Conservation (phyloP, 2,113 vertebrate species). For the Sakesphorus luctuosus region DNA sequence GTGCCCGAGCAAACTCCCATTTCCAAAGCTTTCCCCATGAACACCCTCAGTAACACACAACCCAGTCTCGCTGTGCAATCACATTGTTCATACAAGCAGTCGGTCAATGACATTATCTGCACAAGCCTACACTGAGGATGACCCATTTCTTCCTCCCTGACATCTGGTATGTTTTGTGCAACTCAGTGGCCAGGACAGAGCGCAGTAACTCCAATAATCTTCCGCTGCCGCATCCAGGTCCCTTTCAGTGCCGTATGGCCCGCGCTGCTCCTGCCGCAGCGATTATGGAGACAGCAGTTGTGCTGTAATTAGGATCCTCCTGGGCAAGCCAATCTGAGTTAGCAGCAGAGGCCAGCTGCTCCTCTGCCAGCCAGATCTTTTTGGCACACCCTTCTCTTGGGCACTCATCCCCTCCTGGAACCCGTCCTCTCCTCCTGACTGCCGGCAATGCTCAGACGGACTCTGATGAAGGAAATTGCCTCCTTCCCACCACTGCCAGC, state of each 20-base stretch:
- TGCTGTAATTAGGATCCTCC: conserved; percentile 74
- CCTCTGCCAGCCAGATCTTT: conserved; percentile 58
- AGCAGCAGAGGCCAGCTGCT: conserved; percentile 71
- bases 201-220: conserved; percentile 16
- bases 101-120: neutral
- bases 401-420: conserved; percentile 37
- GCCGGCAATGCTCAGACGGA: neutral
- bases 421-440: neutral
- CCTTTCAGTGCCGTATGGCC: conserved; percentile 60
- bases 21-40: neutral
- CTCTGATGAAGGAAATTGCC: neutral
- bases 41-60: neutral
- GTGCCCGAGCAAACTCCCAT: accelerated
- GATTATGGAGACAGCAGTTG: conserved; percentile 73
- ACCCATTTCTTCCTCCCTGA: conserved; percentile 41
- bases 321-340: conserved; percentile 67
- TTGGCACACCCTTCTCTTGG: conserved; percentile 52
- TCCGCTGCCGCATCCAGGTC: conserved; percentile 44
- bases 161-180: conserved; percentile 59
- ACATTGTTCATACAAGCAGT: neutral
- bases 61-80: neutral
- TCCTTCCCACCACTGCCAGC: neutral
- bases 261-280: conserved; percentile 43
- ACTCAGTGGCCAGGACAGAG: conserved; percentile 6
- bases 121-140: neutral